These are phyloP conservation scores for Xyliphius kryptos DNA, from an alignment of 2,113 vertebrate genomes.

Conservation along the genomic window DNA sequence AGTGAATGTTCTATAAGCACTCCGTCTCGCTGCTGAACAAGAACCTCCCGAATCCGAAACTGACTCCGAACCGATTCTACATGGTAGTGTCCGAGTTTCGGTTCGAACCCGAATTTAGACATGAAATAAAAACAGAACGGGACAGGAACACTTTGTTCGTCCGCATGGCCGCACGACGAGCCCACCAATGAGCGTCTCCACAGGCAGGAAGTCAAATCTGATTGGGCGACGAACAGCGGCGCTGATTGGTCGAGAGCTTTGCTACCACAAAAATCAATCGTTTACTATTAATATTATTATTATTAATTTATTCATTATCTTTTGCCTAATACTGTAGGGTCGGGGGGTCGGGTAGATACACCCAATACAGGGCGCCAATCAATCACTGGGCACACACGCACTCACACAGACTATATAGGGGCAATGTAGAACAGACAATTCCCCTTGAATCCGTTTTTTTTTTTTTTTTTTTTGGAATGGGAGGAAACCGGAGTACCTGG, in stretches of 20 bases:
- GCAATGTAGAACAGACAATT: too few relatives aligned
- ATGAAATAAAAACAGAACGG: constrained; percentile 1
- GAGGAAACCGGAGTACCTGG: too few relatives aligned
- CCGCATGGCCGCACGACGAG: constrained; percentile 47
- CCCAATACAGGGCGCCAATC: too few relatives aligned
- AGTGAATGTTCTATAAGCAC: neutral
- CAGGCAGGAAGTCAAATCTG: neutral
- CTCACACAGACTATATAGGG: too few relatives aligned
- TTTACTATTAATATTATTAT: neutral
- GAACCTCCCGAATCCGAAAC: too few relatives aligned
- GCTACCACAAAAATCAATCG: neutral
- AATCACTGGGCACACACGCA: too few relatives aligned
- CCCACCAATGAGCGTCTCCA: constrained; percentile 30
- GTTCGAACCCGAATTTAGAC: neutral
- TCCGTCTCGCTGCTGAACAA: neutral
- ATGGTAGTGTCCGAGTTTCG: too few relatives aligned
- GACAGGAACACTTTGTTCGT: constrained; percentile 1
- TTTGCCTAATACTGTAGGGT: neutral
- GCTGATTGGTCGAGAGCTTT: constrained; percentile 48
- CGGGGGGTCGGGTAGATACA: too few relatives aligned
- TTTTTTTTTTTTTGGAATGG: too few relatives aligned
- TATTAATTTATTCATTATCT: neutral
- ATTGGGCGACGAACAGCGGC: constrained; percentile 44
- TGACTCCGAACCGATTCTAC: too few relatives aligned
- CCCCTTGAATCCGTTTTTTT: too few relatives aligned